Base-by-base conservation (phyloP, 2,888 invertebrate species). In the Cryptocephalus moraei region DNA sequence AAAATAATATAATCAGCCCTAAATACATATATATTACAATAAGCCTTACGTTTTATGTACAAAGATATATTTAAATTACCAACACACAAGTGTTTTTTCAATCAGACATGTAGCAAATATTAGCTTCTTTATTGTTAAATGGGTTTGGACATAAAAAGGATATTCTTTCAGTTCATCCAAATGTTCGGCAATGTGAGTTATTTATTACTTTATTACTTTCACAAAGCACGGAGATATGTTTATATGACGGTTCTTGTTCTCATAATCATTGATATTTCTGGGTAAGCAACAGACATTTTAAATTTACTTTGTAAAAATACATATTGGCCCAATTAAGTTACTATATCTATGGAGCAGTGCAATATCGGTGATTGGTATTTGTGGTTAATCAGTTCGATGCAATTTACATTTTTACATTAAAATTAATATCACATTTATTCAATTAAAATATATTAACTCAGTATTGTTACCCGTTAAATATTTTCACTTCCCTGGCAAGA, bases 1-100 rank as follows among this genome's bases (percentile, higher is more conserved):
- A 12, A 36, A 36, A 36, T 12, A 36, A 4, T 36, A 45, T n/a
- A 32, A 47, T 38, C 43, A 45, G 49, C 49, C 47, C 55, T 56
- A 55, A 45, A 49, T 56, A 56, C 56, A 56, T 56, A 45, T 56
- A 56, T 55, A 53, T 54, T 56, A 56, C 56, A 56, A 48, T 51
- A 56, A 56, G 56, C 56, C 49, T 56, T 45, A 46, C 54, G 47
- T 50, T 47, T 45, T 54, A 56, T 56, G 49, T 56, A 56, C 56
- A 56, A 56, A 53, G 53, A 55, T 56, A 53, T 56, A 47, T 41
- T 48, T 51, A 48, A 46, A 43, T 49, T 32, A 43, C 46, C 43
- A 49, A 49, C 45, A 50, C 49, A 49, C 48, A 54, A 51, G 51
- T 52, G 52, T 36, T 36, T 36, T 4, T 36, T 36, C 6, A 52